These are phyloP conservation scores for Shargacucullia verbasci DNA, from an alignment of 2,888 invertebrate genomes.

Conservation along the genomic window DNA sequence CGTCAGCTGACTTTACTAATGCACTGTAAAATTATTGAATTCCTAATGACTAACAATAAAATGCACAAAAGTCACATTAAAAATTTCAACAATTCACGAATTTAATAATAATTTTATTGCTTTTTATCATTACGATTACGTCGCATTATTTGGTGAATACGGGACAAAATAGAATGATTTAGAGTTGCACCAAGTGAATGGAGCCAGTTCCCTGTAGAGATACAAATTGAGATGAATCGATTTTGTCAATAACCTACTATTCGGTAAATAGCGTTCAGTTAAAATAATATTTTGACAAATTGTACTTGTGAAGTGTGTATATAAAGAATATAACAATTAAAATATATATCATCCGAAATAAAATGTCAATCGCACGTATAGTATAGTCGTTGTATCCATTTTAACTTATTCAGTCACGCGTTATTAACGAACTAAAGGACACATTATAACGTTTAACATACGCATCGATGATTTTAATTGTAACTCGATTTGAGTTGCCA, in stretches of 20 bases:
- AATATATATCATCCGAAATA: too few relatives aligned
- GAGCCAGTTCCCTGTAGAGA: conserved; percentile 17
- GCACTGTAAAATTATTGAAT: conserved; percentile 30
- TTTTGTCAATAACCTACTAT: not conserved
- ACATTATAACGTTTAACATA: too few relatives aligned
- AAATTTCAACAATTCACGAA: conserved; percentile 21
- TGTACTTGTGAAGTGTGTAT: too few relatives aligned
- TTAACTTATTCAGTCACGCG: too few relatives aligned
- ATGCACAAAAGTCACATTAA: conserved; percentile 20
- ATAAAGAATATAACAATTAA: too few relatives aligned
- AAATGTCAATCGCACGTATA: too few relatives aligned
- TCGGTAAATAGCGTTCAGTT: too few relatives aligned
- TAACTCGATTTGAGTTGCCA: too few relatives aligned
- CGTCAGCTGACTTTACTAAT: conserved; percentile 79
- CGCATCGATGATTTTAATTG: too few relatives aligned
- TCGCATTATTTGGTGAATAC: conserved; percentile 47
- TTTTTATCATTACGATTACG: conserved; percentile 45
- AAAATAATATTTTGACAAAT: too few relatives aligned
- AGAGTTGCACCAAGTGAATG: conserved; percentile 33
- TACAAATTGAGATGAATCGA: not conserved
- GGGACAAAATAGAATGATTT: conserved; percentile 47
- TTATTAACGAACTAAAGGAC: too few relatives aligned
- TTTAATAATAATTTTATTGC: conserved; percentile 26
- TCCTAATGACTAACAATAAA: conserved; percentile 11
- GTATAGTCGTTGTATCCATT: too few relatives aligned